Base-by-base conservation (phyloP, 1,140 invertebrate species). In the Hylaeus volcanicus region DNA sequence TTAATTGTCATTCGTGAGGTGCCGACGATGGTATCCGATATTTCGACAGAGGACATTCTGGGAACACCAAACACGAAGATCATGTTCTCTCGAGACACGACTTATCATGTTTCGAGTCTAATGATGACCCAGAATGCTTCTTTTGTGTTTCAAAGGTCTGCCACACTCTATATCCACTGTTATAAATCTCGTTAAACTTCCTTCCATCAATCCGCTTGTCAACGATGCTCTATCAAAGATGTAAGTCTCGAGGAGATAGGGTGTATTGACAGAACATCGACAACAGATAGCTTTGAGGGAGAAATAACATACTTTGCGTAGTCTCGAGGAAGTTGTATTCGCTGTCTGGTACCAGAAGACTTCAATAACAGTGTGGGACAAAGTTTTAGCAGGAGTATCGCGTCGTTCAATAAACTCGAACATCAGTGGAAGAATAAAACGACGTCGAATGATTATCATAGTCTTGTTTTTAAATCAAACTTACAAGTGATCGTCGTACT, bases 121-220 rank as follows among this genome's bases (percentile, higher is more conserved):
- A 70, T 26, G 26, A 53, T 63, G 60, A 68, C 37, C 51, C 41
- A 14, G 60, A 11, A 37, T 43, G 37, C 26, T 48, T 41, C 41
- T 71, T 1, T 1, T 6, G n/a, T 41, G 15, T 53, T 66, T 12
- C 53, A 6, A 55, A 73, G 41, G 56, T 83, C 68, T 6, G 26
- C 60, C 5, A 26, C 51, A 53, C 69, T 1, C 6, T 11, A 11
- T 61, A 60, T 66, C 43, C 51, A 66, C 70, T 6, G 11, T 66
- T 74, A 66, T 45, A 66, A 83, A 74, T 70, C 74, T 79, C 71
- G 66, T 85, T 85, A 83, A 79, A 73, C 26, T 78, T 43, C 11
- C 15, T 26, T 1, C 12, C 39, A 56, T 41, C 39, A 3, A 43
- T 51, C 58, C 2, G 8, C 12, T 12, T 4, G 60, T 37, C 12